These are phyloP conservation scores for Scaptomyza tumidula DNA, from an alignment of 2,888 invertebrate species.

Conservation along the genomic window DNA sequence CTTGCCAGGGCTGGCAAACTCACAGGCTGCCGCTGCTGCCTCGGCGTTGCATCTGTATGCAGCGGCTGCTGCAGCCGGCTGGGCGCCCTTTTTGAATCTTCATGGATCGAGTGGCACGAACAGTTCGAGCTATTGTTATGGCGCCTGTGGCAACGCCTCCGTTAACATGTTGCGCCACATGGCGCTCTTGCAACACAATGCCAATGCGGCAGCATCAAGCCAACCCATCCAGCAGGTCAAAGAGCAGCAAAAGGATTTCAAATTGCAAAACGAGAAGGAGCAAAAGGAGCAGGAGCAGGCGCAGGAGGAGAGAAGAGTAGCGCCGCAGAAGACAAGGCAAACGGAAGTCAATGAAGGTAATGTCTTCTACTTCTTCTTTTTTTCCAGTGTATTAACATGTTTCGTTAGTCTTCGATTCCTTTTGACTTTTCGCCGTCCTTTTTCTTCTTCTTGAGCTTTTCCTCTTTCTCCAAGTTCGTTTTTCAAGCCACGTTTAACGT, in stretches of 20 bases:
- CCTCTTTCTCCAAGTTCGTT: no score
- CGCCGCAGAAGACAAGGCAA: neutral
- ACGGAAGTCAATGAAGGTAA: constrained; percentile 21
- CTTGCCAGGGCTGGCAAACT: constrained; percentile 7
- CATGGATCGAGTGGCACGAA: neutral
- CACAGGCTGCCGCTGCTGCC: constrained; percentile 80
- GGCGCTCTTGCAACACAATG: constrained; percentile 64
- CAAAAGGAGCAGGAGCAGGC: neutral
- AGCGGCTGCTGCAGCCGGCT: constrained; percentile 87
- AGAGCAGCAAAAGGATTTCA: constrained; percentile 25
- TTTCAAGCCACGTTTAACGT: neutral
- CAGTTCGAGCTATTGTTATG: constrained; percentile 23
- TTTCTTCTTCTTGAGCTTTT: no score
- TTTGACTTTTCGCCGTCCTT: no score
- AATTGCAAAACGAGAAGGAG: neutral
- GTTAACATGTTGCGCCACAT: constrained; percentile 65
- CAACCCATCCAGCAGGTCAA: constrained; percentile 12
- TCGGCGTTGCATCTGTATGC: constrained; percentile 89
- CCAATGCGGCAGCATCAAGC: constrained; percentile 45
- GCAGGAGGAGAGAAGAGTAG: neutral
- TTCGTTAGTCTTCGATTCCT: neutral
- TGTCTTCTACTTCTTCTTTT: neutral
- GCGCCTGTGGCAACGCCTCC: constrained; percentile 37
- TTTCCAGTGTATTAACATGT: neutral
- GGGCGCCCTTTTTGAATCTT: constrained; percentile 86